Evolutionary conservation across 2,797 vertebrate genomes (phyloP).

Genomic region (Threskiornis aethiopicus): DNA sequence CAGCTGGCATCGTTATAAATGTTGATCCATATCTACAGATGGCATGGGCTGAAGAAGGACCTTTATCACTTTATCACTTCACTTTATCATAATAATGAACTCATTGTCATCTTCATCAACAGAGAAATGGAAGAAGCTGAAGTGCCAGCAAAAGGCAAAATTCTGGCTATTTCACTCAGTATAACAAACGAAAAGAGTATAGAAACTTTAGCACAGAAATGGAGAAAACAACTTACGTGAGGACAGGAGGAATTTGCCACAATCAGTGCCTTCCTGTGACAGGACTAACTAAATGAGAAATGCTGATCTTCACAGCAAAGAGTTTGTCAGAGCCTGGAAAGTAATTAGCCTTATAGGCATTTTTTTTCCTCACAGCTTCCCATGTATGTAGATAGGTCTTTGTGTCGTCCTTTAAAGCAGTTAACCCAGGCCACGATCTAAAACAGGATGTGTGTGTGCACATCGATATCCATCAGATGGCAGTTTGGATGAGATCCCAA

Average conservation of each 20-base stretch:
- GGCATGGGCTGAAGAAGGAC: background rate
- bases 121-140: background rate
- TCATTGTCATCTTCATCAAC: background rate
- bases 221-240: background rate
- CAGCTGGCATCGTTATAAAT: background rate
- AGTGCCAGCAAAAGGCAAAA: background rate
- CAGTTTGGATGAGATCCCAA: background rate
- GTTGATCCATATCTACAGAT: background rate
- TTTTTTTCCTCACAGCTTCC: background rate
- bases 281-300: background rate
- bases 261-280: background rate
- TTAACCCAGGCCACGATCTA: background rate
- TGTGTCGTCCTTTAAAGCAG: background rate
- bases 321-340: background rate
- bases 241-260: background rate
- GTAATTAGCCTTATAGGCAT: background rate
- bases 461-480: background rate
- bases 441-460: background rate
- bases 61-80: background rate
- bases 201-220: background rate
- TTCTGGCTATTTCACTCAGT: background rate
- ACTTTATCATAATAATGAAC: background rate
- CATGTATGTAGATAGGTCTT: background rate
- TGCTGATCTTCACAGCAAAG: background rate
- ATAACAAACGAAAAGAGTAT: background rate